These are phyloP conservation scores for Paedocypris micromegethes DNA, from an alignment of 2,797 vertebrate species.

Conservation along the genomic window DNA sequence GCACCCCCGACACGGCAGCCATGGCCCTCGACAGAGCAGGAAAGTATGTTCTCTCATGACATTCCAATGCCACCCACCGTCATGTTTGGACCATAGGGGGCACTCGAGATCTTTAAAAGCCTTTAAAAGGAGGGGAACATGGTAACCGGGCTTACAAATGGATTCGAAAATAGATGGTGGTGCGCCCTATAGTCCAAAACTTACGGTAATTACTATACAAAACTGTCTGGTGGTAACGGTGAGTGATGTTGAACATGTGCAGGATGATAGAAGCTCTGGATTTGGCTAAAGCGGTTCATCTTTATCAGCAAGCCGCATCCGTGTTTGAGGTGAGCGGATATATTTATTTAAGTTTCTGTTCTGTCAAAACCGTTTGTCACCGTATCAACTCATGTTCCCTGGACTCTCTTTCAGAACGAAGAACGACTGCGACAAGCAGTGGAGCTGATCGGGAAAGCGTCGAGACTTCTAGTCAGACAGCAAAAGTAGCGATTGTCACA, in stretches of 20 bases:
- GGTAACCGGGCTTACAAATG: too few relatives aligned
- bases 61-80: too few relatives aligned
- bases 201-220: not conserved
- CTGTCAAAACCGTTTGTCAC: not conserved
- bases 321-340: constrained; percentile 76
- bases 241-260: constrained; percentile 1
- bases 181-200: too few relatives aligned
- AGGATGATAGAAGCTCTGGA: constrained; percentile 82
- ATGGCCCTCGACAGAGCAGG: constrained; percentile 82
- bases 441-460: constrained; percentile 80
- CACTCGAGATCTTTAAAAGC: too few relatives aligned
- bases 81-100: too few relatives aligned
- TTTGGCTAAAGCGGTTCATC: constrained; percentile 78
- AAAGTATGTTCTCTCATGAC: constrained; percentile 66
- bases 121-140: too few relatives aligned
- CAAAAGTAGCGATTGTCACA: constrained; percentile 64
- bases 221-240: too few relatives aligned
- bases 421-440: constrained; percentile 80
- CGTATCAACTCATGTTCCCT: too few relatives aligned
- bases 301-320: constrained; percentile 82
- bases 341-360: too few relatives aligned
- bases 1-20: constrained; percentile 83
- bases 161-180: too few relatives aligned
- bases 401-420: constrained; percentile 68
- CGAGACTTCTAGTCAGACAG: constrained; percentile 77